These are phyloP conservation scores for Musca domestica DNA, from an alignment of 1,140 invertebrate species.

Conservation along the genomic window DNA sequence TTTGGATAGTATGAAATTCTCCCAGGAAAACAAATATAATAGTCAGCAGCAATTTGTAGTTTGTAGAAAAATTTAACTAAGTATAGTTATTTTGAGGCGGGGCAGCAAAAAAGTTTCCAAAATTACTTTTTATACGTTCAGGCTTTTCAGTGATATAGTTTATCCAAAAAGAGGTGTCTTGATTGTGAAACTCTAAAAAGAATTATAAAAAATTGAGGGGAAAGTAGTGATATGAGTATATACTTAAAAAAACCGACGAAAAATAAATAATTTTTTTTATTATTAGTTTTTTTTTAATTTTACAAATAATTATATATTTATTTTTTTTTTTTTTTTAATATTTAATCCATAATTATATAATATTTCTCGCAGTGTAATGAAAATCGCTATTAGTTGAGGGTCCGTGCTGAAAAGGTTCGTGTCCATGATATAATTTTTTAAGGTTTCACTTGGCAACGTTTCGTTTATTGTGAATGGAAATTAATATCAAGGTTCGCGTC, in stretches of 20 bases:
- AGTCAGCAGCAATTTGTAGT: not conserved
- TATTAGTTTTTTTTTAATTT: not conserved
- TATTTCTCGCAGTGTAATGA: too few species aligned
- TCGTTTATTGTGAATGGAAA: too few species aligned
- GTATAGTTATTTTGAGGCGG: not conserved
- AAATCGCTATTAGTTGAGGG: too few species aligned
- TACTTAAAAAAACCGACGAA: too few species aligned
- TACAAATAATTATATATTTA: not conserved
- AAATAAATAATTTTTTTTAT: not conserved
- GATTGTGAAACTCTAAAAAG: constrained; percentile 16
- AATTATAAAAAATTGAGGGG: constrained; percentile 7
- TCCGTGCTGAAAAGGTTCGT: too few species aligned
- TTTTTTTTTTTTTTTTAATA: not conserved
- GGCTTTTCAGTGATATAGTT: constrained; percentile 13
- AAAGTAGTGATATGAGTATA: too few species aligned
- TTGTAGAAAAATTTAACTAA: constrained; percentile 12
- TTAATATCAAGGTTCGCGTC: too few species aligned
- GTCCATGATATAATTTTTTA: too few species aligned
- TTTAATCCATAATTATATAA: not conserved
- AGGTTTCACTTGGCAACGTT: too few species aligned
- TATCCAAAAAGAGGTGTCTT: constrained; percentile 5
- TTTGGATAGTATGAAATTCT: too few species aligned
- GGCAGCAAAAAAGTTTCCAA: constrained; percentile 12
- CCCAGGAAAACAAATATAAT: too few species aligned
- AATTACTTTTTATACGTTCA: constrained; percentile 12